Base-by-base conservation (phyloP, 2,797 vertebrate species). In the Oceanodroma leucorhoa region DNA sequence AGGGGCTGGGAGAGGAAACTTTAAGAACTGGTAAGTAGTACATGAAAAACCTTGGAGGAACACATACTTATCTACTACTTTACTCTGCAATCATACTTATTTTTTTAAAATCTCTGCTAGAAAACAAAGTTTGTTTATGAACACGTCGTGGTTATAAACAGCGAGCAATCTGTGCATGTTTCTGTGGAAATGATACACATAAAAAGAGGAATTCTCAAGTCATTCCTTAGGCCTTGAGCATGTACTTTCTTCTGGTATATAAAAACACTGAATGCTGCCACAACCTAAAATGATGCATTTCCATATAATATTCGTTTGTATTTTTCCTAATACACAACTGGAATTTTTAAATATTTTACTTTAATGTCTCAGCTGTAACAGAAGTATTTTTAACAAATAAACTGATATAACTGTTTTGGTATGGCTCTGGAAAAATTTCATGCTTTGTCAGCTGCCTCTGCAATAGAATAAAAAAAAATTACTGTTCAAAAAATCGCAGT, bases 121-220 rank as follows among this genome's bases (percentile, higher is more conserved):
- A 60, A 82, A 81, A 55, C 3, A 34, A 5, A 32, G 11, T 24
- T 64, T 51, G 3, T 53, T 93, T 71, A 53, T 19, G 90, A 64
- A 7, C 7, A 60, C 21, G 22, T 23, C 0, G 2, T 6, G 15
- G 5, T 57, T 51, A 62, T 2, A 29, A 62, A 57, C 14, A 41
- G 26, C 12, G 19, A 12, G 15, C 54, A 84, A 60, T 40, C 24
- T 27, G 12, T n/a, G 5, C 18, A 32, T 18, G 6, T 27, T 67
- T 54, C 45, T 45, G 7, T 11, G 57, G 27, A 48, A 29, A 14
- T 3, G 13, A 54, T 3, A n/a, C 2, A 26, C 0, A 0, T 6
- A 58, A 20, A 26, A 64, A 55, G 14, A 78, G 7, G 5, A 76
- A 84, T 29, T 89, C 41, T 18, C 26, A 72, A 53, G 38, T 36